phyloP scores from a whole-genome alignment of 1,140 invertebrate species.

The Atta colombica region DNA sequence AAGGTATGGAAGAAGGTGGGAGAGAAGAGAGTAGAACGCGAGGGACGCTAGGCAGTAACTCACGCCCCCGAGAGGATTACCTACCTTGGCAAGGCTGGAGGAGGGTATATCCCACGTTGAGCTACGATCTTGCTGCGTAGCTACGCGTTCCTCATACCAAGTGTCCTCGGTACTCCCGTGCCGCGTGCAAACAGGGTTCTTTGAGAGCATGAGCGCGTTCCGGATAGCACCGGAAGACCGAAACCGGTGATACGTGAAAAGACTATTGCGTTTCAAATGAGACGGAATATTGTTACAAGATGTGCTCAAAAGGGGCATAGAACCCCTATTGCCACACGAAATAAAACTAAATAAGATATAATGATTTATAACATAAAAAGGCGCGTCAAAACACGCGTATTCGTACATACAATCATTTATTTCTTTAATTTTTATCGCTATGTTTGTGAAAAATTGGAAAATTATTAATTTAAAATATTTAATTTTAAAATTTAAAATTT shows the following conservation, averaged over 20 bases:
- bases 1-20: constrained; percentile 63
- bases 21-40: constrained; percentile 75
- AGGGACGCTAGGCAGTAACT: constrained; percentile 85
- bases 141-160: constrained; percentile 87
- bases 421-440: no score
- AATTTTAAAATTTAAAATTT: no score
- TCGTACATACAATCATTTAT: no score
- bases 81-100: constrained; percentile 84
- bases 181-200: constrained; percentile 78
- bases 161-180: constrained; percentile 82
- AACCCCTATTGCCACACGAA: background rate
- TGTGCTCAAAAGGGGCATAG: background rate
- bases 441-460: no score
- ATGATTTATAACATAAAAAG: background rate
- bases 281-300: constrained; percentile 36
- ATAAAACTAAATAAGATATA: background rate
- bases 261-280: constrained; percentile 48
- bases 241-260: constrained; percentile 70
- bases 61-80: constrained; percentile 87
- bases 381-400: background rate
- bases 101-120: constrained; percentile 84
- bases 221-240: constrained; percentile 67
- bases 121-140: constrained; percentile 86
- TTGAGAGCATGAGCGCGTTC: constrained; percentile 69
- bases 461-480: no score